phyloP scores from a whole-genome alignment of 2,797 vertebrate species.

The Cossypha niveicapilla region DNA sequence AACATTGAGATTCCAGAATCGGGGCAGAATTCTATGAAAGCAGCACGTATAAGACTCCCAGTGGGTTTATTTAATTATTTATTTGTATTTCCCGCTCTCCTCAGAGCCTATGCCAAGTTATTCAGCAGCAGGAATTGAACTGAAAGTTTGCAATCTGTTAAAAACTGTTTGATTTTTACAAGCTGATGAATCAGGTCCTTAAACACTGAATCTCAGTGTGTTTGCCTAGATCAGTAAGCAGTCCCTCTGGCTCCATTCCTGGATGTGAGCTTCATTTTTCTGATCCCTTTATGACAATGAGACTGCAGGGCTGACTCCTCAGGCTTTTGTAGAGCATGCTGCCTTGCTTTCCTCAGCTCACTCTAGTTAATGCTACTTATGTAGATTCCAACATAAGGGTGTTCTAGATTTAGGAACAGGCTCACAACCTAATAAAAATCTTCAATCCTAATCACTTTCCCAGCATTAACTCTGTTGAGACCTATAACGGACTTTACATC shows the following conservation, averaged over 20 bases:
- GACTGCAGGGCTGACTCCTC: neutral
- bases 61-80: neutral
- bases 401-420: neutral
- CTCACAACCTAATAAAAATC: neutral
- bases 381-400: neutral
- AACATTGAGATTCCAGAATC: neutral
- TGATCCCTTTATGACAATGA: neutral
- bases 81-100: neutral
- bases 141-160: neutral
- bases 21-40: neutral
- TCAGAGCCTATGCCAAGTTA: neutral
- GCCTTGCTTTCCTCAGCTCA: neutral
- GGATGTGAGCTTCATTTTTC: neutral
- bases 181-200: neutral
- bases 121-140: neutral
- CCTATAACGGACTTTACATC: neutral
- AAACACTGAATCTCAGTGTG: neutral
- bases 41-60: neutral
- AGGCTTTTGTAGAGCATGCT: neutral
- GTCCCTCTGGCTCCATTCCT: neutral
- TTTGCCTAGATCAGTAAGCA: neutral
- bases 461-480: neutral
- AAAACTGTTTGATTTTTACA: neutral
- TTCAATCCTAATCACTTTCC: neutral
- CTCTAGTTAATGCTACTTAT: neutral